A percentile compares a stretch with the other conserved stretches of the same genome.
These are phyloP conservation scores for Sinosuthora webbiana DNA, from an alignment of 2,113 vertebrate species.

Conservation along the genomic window DNA sequence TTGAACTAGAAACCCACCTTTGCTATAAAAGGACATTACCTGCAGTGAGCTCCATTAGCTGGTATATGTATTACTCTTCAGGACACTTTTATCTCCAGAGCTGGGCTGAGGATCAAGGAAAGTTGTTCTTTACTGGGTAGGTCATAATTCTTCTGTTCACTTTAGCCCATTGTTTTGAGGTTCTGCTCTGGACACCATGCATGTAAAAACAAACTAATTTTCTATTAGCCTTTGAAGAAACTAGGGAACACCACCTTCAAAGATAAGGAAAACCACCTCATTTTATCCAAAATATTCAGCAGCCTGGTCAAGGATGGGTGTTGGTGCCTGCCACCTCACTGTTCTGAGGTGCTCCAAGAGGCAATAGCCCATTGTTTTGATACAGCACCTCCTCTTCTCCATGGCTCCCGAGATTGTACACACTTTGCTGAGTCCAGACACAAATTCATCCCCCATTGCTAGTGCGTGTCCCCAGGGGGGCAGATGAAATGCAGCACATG, in stretches of 20 bases:
- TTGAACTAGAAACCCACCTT: not conserved
- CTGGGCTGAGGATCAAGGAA: not conserved
- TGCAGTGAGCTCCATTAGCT: not conserved
- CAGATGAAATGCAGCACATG: not conserved
- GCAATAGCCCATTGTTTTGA: not conserved
- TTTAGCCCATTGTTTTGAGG: not conserved
- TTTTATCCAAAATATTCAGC: not conserved
- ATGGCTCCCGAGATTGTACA: rapidly evolving
- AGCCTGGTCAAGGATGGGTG: not conserved
- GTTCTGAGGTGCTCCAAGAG: not conserved
- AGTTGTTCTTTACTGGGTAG: not conserved
- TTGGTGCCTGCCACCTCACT: not conserved
- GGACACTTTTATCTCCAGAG: not conserved
- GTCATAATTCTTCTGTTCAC: not conserved
- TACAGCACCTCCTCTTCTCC: not conserved
- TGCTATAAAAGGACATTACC: not conserved
- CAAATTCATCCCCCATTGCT: not conserved
- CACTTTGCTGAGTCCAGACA: not conserved
- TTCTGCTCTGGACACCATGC: not conserved
- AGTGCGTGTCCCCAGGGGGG: rapidly evolving
- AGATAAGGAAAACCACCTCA: not conserved
- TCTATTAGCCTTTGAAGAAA: not conserved
- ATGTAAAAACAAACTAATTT: not conserved
- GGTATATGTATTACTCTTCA: not conserved
- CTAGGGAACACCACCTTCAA: not conserved